These are phyloP conservation scores for Acrocephalus kingi DNA, from an alignment of 2,113 vertebrate species.

Conservation along the genomic window DNA sequence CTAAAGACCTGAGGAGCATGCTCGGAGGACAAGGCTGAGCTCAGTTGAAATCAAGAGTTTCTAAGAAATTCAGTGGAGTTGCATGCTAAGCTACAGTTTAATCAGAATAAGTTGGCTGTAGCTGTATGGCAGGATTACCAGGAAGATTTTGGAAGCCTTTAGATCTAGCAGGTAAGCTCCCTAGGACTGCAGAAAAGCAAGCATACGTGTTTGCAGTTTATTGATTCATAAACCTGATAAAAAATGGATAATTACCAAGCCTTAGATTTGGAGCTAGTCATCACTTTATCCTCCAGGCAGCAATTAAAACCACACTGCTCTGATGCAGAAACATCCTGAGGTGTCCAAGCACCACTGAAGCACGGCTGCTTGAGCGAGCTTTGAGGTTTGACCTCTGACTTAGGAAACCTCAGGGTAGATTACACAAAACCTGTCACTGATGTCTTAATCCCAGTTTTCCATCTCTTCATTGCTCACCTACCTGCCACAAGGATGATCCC, in stretches of 20 bases:
- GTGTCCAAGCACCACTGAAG: neutral
- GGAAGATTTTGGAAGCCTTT: neutral
- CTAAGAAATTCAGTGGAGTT: neutral
- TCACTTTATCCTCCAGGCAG: neutral
- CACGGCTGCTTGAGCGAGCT: neutral
- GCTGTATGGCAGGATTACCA: neutral
- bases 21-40: neutral
- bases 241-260: neutral
- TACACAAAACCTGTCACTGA: rapidly evolving
- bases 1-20: neutral
- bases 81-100: neutral
- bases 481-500: conserved; percentile 68
- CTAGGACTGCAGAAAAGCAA: neutral
- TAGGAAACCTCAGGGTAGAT: neutral
- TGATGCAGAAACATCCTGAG: neutral
- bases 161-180: neutral
- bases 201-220: rapidly evolving
- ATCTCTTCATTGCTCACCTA: conserved; percentile 47
- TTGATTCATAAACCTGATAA: neutral
- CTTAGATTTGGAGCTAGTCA: neutral
- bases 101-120: neutral
- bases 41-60: neutral
- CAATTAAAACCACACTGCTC: neutral
- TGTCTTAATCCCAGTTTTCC: neutral
- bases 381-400: neutral